Base-by-base conservation (phyloP, 1,140 invertebrate genomes). In the Agrypnia vestita region DNA sequence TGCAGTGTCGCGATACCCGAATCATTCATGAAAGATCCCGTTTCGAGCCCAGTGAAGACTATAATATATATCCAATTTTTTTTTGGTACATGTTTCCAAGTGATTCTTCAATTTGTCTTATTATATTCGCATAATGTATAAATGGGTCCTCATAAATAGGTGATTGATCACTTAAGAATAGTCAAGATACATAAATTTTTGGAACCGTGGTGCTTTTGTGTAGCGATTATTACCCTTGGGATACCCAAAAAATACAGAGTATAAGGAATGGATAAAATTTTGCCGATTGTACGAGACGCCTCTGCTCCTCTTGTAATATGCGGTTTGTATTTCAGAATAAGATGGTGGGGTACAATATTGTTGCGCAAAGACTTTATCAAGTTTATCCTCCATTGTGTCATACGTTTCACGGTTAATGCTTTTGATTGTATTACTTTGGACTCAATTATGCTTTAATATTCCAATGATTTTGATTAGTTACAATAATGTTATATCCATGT, bases 291-390 rank as follows among this genome's bases (percentile, higher is more conserved):
- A 35, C 25, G 25, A 35, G 6, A 35, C 49, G 9, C 46, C 71
- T 53, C 71, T 73, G 71, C 25, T 19, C 11, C 15, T 35, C 71
- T 64, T 51, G 71, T 73, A 73, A 53, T 19, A 62, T 67, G 75
- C 56, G 75, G 75, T 67, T 62, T 76, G 74, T 76, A 61, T 21
- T 13, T 17, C 72, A 25, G 8, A 51, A 53, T 53, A 74, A 21
- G 25, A 21, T 4, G 21, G 72, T 56, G 35, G 19, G 56, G n/a
- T 61, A 55, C 43, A 47, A 76, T 76, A 62, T 76, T 62, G 73
- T 35, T 76, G 73, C 55, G 73, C 53, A 59, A 76, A 76, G 73
- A 76, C 56, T 61, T 44, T 46, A 8, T 49, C 53, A 46, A 47
- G 35, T 61, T 35, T 15, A 76, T 56, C 15, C 71, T 74, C 53